A percentile compares a stretch with the other conserved stretches of the same genome.
Conservation (phyloP, 2,888 invertebrate species). For the Torymus texanus region DNA sequence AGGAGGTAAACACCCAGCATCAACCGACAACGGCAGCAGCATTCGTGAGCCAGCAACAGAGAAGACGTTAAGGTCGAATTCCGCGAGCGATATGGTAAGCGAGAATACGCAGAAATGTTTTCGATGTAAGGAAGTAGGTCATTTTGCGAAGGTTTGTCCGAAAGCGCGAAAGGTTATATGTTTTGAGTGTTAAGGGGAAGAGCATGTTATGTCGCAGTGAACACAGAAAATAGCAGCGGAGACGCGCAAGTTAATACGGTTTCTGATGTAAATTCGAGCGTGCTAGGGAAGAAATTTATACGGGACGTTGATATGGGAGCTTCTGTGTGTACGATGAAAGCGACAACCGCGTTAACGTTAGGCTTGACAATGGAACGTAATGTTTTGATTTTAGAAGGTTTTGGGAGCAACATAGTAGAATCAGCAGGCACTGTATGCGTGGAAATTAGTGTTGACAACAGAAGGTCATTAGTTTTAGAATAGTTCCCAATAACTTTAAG, state of each 20-base stretch:
- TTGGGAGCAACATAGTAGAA: too few relatives aligned
- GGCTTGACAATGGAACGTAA: too few relatives aligned
- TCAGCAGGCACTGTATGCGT: too few relatives aligned
- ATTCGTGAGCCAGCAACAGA: not conserved
- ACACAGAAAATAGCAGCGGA: too few relatives aligned
- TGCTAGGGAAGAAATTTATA: not conserved
- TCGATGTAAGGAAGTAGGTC: not conserved
- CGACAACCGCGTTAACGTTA: too few relatives aligned
- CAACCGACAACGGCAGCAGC: not conserved
- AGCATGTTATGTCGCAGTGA: too few relatives aligned
- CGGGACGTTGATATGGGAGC: not conserved
- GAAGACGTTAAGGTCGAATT: not conserved
- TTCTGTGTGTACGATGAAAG: not conserved
- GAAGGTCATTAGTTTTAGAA: constrained; percentile 12
- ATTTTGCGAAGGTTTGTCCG: not conserved
- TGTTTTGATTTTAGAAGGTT: too few relatives aligned
- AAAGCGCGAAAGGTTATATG: not conserved
- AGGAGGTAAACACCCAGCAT: not conserved
- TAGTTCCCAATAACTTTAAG: constrained; percentile 51
- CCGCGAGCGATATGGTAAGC: not conserved
- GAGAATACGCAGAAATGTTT: not conserved
- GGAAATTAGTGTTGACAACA: too few relatives aligned
- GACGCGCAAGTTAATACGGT: not conserved
- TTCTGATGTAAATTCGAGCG: not conserved
- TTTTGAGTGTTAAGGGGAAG: not conserved